Evolutionary conservation across 2,888 invertebrate species (phyloP), one percentile per base, ranked within the genome.

Genomic region (Athalia circularis): DNA sequence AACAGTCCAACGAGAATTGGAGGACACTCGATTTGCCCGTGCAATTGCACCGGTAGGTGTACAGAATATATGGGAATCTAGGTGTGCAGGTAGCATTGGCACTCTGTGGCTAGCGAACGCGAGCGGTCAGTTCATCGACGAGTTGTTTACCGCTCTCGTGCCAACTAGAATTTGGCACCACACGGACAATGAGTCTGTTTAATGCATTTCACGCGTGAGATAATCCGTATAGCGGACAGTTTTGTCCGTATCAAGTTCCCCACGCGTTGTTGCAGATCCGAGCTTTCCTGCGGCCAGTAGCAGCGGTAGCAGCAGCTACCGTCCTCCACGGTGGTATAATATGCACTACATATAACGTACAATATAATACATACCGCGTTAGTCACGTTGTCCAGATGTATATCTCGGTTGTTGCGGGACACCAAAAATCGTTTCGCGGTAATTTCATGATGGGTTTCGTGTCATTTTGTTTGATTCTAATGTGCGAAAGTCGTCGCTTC

Each of bases 161-260:
- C 85, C 85, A 86, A 82, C 47, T 77, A 79, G 77, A 81, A 82
- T 83, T 84, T 84, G 85, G 84, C 82, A 84, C 68, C 61, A 54
- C 29, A 74, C 61, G 59, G 15, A 75, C 62, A 75, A 75, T 64
- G 43, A 75, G 11, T 64, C 43, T 75, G 57, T 57, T 59, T 72
- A 72, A 59, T 61, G 61, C 64, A 62, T 75, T 75, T 75, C 50
- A 75, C 75, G 75, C 62, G 75, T 64, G 75, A 64, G 75, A 75
- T 75, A 75, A 75, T 64, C 64, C 52, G 13, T 13, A 7, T 13
- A 47, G 48, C 29, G 50, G 15, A 62, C 62, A 64, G 29, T 50
- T 75, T 75, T 59, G 72, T 59, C 54, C 72, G 72, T 61, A 72
- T 47, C 72, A 57, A 72, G 59, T 72, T 48, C 45, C 72, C n/a